Base-by-base conservation (phyloP, 1,140 invertebrate species). In the Trichonephila clavipes region DNA sequence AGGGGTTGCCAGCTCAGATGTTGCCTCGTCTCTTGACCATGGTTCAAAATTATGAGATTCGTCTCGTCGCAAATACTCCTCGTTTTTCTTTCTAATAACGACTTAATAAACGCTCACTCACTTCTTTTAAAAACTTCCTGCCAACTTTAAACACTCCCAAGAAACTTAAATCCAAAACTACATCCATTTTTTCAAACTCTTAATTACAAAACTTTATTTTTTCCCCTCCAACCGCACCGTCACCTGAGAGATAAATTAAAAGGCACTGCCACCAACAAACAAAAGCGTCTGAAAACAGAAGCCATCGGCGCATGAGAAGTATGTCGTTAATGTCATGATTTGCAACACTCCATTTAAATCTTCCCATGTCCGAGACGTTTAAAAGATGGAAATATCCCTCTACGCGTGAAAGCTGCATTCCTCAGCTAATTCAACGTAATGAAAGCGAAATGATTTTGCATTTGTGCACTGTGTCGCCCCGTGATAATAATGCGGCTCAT, bases 371-470 rank as follows among this genome's bases (percentile, higher is more conserved):
- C 28, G 28, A 6, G 24, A 28, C 34, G 18, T 77, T 77, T 77
- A 77, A 51, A 77, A 34, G 21, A 69, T 12, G 64, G n/a, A 69
- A 69, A 66, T 66, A 66, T 24, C 64, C 64, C 2, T n/a, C 64
- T 77, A 14, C 69, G 64, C 24, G 28, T 7, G 69, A 77, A 34
- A 77, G 69, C 69, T 21, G 82, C 82, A 83, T 58, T n/a, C 82
- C 82, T 83, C 51, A 51, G 44, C 82, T 51, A 51, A 83, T 83
- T 83, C 82, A 59, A 51, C 44, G 82, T 83, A 83, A 83, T 83
- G 82, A 83, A 83, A 83, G 82, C 82, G 82, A 83, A 83, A 83
- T 83, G 82, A 83, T 83, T 83, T 83, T 83, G 82, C 82, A 83
- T 83, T 59, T 83, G 82, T 58, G 82, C 40, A 28, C 19, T 18